Conservation (phyloP, 2,888 invertebrate genomes). For the Perithous albicinctus region DNA sequence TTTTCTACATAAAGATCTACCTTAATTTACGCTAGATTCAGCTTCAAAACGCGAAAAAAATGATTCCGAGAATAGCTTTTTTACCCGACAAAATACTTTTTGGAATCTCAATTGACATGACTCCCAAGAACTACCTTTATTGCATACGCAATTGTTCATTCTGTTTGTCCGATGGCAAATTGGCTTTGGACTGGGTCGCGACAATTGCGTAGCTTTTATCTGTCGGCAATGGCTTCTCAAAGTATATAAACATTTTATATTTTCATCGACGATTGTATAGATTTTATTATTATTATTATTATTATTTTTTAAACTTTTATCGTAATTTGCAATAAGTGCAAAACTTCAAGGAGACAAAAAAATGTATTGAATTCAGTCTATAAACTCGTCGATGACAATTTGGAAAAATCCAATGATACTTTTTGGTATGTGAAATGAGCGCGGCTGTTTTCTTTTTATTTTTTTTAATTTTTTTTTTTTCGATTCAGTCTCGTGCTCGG, state of each 20-base stretch:
- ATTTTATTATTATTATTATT: not conserved
- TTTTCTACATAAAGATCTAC: too few relatives aligned
- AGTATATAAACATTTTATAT: not conserved
- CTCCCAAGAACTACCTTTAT: too few relatives aligned
- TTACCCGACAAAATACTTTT: too few relatives aligned
- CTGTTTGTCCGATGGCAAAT: conserved; percentile 1
- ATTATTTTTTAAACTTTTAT: not conserved
- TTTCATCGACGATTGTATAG: not conserved
- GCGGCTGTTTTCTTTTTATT: not conserved
- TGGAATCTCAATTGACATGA: too few relatives aligned
- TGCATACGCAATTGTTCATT: not conserved
- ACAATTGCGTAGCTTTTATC: not conserved
- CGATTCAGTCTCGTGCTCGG: not conserved
- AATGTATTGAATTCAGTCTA: not conserved
- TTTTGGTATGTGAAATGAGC: not conserved
- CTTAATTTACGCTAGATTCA: too few relatives aligned
- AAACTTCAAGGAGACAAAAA: not conserved
- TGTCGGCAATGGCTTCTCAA: too few relatives aligned
- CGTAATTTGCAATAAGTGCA: not conserved
- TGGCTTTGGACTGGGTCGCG: not conserved
- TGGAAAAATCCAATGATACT: not conserved
- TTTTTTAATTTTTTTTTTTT: not conserved
- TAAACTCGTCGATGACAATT: not conserved
- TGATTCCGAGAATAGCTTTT: too few relatives aligned
- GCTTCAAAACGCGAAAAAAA: too few relatives aligned